Conservation (phyloP, 2,113 vertebrate species). For the Craseonycteris thonglongyai region DNA sequence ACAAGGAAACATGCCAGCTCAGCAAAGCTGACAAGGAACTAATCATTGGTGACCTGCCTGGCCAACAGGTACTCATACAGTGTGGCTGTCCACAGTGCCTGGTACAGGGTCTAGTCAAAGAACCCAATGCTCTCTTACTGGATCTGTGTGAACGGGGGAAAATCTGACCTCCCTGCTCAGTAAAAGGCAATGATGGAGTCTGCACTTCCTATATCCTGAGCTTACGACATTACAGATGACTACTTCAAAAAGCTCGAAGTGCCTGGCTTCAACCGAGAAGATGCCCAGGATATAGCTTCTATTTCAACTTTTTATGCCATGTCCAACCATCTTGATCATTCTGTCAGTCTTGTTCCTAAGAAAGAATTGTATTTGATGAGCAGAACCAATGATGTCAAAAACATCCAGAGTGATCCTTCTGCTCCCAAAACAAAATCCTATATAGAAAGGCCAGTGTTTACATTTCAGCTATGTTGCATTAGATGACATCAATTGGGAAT, state of each 20-base stretch:
- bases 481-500: neutral
- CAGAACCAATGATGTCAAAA: constrained; percentile 49
- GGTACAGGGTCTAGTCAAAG: constrained; percentile 88
- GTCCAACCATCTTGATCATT: constrained; percentile 86
- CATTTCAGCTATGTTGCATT: neutral
- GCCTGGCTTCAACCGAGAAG: constrained; percentile 85
- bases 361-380: constrained; percentile 85
- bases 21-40: constrained; percentile 85
- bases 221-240: constrained; percentile 82
- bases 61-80: constrained; percentile 86
- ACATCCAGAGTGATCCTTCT: neutral
- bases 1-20: constrained; percentile 74
- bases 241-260: constrained; percentile 82
- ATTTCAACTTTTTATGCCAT: constrained; percentile 87
- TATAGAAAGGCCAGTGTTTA: neutral
- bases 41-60: constrained; percentile 86
- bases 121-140: constrained; percentile 85
- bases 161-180: constrained; percentile 78
- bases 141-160: constrained; percentile 84
- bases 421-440: neutral
- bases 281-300: constrained; percentile 87
- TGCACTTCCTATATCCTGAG: constrained; percentile 81
- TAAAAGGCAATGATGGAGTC: constrained; percentile 88
- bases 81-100: constrained; percentile 85
- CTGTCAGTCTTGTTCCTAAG: constrained; percentile 81